A percentile compares a stretch with the other conserved stretches of the same genome.
phyloP scores from a whole-genome alignment of 2,113 vertebrate genomes.

The Leucopternis melanops region DNA sequence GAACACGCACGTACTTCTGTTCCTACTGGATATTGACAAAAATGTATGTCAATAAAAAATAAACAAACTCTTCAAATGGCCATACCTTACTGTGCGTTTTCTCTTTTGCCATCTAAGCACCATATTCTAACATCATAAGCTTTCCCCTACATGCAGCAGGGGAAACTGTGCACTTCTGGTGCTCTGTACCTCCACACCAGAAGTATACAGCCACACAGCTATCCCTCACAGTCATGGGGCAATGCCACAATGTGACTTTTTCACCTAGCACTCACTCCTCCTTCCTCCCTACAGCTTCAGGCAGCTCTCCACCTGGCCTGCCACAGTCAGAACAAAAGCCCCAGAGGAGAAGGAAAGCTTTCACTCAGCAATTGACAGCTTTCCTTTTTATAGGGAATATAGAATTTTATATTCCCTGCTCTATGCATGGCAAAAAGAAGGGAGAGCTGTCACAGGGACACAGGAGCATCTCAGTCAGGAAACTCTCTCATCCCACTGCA shows the following conservation, averaged over 20 bases:
- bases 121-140: not conserved
- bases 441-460: not conserved
- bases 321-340: not conserved
- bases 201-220: not conserved
- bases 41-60: not conserved
- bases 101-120: not conserved
- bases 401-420: not conserved
- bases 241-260: not conserved
- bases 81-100: not conserved
- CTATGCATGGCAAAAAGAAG: not conserved
- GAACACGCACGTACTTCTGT: not conserved
- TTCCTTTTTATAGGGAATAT: not conserved
- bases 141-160: rapidly evolving
- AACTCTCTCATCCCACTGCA: not conserved
- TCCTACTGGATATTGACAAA: not conserved
- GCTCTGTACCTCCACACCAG: not conserved
- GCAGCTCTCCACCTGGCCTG: not conserved
- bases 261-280: not conserved
- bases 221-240: rapidly evolving
- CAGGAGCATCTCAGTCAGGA: not conserved
- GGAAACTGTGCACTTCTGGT: not conserved
- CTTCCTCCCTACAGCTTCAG: not conserved
- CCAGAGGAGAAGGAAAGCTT: not conserved
- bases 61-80: not conserved
- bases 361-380: not conserved